These are phyloP conservation scores for Bolborhynchus lineola DNA, from an alignment of 2,113 vertebrate genomes.

Conservation along the genomic window DNA sequence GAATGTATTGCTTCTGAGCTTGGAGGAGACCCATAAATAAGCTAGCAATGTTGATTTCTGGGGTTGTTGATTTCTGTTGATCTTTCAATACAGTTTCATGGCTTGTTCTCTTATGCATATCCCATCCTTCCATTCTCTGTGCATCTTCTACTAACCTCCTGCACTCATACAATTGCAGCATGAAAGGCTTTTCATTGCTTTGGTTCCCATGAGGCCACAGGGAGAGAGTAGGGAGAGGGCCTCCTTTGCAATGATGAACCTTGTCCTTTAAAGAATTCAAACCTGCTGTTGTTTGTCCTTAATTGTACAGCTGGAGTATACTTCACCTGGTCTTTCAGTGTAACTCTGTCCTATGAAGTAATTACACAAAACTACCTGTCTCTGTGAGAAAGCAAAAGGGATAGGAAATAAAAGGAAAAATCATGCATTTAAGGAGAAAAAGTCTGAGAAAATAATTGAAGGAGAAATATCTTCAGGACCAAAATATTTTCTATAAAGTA, in stretches of 20 bases:
- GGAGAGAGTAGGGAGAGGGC: rapidly evolving
- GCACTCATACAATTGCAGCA: no score
- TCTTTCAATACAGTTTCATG: neutral
- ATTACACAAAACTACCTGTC: neutral
- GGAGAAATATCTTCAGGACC: neutral
- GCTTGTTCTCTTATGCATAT: neutral
- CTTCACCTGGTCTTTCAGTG: neutral
- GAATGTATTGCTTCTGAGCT: neutral
- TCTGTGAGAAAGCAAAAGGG: neutral
- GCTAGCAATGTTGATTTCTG: neutral
- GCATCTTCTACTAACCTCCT: neutral
- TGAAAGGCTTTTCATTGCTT: neutral
- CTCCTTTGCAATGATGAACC: neutral
- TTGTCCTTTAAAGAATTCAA: neutral
- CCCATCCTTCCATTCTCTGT: neutral
- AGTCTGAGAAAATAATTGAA: neutral
- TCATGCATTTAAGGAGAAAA: neutral
- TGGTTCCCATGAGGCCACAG: no score
- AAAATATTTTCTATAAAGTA: neutral
- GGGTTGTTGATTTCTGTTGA: neutral
- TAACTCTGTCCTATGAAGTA: neutral
- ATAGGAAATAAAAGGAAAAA: neutral
- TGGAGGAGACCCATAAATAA: neutral
- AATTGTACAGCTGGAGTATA: neutral
- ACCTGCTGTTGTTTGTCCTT: neutral